Conservation (phyloP, 2,797 vertebrate genomes). For the Leucoraja ocellata region DNA sequence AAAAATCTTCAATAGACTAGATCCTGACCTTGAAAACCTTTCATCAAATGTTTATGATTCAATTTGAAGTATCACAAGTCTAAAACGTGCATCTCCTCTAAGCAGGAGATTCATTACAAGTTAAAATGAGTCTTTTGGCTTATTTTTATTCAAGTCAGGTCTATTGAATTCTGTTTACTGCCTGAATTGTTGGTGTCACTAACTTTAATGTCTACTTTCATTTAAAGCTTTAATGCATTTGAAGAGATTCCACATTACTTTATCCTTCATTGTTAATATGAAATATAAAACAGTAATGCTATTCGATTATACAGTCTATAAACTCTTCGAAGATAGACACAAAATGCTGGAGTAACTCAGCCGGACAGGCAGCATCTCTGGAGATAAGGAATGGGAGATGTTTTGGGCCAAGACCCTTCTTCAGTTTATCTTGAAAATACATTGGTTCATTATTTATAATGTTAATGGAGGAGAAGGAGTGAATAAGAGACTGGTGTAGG, state of each 20-base stretch:
- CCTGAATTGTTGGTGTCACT: background rate
- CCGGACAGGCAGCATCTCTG: no score
- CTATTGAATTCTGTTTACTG: background rate
- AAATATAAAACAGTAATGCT: background rate
- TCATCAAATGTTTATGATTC: constrained; percentile 51
- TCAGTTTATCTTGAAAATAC: no score
- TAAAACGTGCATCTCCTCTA: constrained; percentile 44
- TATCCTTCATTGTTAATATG: background rate
- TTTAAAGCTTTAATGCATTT: background rate
- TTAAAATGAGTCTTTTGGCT: background rate
- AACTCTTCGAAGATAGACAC: background rate
- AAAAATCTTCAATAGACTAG: constrained; percentile 55
- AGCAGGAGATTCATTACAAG: constrained; percentile 36
- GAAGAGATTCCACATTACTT: background rate
- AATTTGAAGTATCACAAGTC: constrained; percentile 47
- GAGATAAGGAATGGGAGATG: no score
- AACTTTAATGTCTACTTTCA: background rate
- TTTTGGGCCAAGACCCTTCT: no score
- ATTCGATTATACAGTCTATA: background rate
- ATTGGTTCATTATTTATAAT: no score
- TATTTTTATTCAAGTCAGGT: background rate
- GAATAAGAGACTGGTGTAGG: no score
- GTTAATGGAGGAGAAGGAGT: no score
- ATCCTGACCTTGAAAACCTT: constrained; percentile 58
- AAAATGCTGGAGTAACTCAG: no score